Conservation (phyloP, 2,113 vertebrate species). For the Sinocyclocheilus grahami region DNA sequence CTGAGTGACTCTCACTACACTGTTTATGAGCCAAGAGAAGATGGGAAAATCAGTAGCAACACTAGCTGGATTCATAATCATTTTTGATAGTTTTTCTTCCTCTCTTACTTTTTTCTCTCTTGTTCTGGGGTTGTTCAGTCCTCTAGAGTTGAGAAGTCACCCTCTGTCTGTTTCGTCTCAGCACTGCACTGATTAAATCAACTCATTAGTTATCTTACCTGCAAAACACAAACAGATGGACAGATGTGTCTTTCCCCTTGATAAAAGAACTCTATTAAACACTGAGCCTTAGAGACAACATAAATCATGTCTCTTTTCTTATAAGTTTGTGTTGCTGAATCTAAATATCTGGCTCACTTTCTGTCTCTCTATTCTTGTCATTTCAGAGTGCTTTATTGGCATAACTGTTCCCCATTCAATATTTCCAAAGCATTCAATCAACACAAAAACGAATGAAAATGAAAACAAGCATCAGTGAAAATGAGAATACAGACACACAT, state of each 20-base stretch:
- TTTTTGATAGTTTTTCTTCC: conserved; percentile 36
- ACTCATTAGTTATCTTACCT: conserved; percentile 47
- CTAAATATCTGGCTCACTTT: not conserved
- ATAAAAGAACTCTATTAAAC: conserved; percentile 4
- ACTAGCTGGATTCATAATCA: conserved; percentile 52
- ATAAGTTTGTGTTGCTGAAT: not conserved
- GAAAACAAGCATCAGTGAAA: not conserved
- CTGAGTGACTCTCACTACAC: conserved; percentile 40
- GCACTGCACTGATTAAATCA: conserved; percentile 45
- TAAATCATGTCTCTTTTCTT: conserved; percentile 24
- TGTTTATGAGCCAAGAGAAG: conserved; percentile 52
- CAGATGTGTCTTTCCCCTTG: conserved; percentile 8
- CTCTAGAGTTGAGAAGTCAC: not conserved
- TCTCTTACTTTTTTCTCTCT: not conserved
- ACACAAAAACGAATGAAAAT: not conserved
- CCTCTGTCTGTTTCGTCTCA: conserved; percentile 36
- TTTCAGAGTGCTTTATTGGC: not conserved
- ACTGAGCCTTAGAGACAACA: conserved; percentile 27
- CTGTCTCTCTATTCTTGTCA: not conserved
- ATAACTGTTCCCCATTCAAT: not conserved
- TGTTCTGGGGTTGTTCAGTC: not conserved
- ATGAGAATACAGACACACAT: not conserved
- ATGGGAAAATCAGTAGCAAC: conserved; percentile 54
- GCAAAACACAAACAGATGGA: conserved; percentile 42
- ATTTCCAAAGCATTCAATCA: conserved; percentile 7